A percentile compares a stretch with the other conserved stretches of the same genome.
Evolutionary conservation across 2,113 vertebrate genomes (phyloP).

Genomic region (Ivindomyrus marchei): DNA sequence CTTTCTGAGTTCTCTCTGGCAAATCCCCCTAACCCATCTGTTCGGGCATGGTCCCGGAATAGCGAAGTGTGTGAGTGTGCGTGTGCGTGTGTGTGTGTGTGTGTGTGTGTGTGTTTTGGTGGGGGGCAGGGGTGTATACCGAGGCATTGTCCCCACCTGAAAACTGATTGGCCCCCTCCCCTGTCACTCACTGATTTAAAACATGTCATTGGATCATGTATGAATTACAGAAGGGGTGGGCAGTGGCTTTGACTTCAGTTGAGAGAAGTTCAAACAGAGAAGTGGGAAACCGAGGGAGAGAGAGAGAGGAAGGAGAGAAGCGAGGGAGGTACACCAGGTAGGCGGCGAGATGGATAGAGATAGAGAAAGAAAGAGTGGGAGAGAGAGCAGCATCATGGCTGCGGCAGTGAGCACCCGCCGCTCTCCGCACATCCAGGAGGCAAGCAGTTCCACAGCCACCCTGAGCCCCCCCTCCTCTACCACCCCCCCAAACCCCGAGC

Average conservation of each 20-base stretch:
- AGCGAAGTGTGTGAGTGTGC: not conserved
- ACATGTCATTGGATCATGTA: not conserved
- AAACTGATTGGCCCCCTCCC: not conserved
- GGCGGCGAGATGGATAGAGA: not conserved
- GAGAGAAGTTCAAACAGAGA: conserved; percentile 23
- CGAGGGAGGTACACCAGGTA: conserved; percentile 2
- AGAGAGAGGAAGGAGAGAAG: conserved; percentile 8
- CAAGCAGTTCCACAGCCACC: not conserved
- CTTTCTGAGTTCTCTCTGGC: not conserved
- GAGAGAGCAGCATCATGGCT: conserved; percentile 37
- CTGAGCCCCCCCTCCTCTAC: not conserved
- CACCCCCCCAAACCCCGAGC: not conserved
- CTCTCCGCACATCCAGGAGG: not conserved
- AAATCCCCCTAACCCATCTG: not conserved
- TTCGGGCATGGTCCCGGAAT: not conserved
- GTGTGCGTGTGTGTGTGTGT: too few relatives aligned
- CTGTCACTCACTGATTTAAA: not conserved
- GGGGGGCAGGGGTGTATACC: not conserved
- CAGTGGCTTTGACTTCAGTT: not conserved
- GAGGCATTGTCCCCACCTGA: not conserved
- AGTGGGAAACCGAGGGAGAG: conserved; percentile 4
- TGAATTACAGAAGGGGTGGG: not conserved
- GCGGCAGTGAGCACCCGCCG: conserved; percentile 16
- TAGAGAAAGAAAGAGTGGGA: not conserved
- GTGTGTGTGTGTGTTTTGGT: not conserved